Conservation (phyloP, 2,888 invertebrate species). For the Caenorhabditis afra region DNA sequence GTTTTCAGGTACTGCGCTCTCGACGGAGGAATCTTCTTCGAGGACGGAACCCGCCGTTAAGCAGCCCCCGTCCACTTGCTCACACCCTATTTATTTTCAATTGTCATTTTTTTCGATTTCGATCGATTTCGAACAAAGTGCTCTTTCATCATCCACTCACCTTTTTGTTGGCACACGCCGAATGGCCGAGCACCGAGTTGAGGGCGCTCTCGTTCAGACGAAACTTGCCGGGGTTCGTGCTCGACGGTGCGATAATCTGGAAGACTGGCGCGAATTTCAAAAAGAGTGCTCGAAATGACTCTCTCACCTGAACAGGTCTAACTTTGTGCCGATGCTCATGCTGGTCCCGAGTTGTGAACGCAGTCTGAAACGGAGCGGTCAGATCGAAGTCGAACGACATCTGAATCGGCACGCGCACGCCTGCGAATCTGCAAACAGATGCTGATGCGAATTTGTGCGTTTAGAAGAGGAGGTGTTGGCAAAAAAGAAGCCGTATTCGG, state of each 20-base stretch:
- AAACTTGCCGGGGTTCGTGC: slow-evolving; percentile 72
- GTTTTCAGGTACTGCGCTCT: slow-evolving; percentile 66
- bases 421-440: no score
- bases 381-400: slow-evolving; percentile 78
- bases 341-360: slow-evolving; percentile 74
- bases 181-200: slow-evolving; percentile 77
- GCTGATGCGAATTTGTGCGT: no score
- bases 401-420: not conserved
- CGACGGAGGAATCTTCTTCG: slow-evolving; percentile 79
- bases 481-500: not conserved
- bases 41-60: slow-evolving; percentile 79
- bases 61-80: not conserved
- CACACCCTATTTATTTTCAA: slow-evolving; percentile 59
- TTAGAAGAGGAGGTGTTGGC: no score
- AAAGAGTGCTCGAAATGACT: no score
- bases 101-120: slow-evolving; percentile 1
- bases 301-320: slow-evolving; percentile 76
- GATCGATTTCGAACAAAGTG: slow-evolving; percentile 29
- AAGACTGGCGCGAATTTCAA: slow-evolving; percentile 7
- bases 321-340: slow-evolving; percentile 78
- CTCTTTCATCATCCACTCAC: slow-evolving; percentile 62
- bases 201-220: slow-evolving; percentile 77
- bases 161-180: slow-evolving; percentile 77
- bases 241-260: slow-evolving; percentile 72
- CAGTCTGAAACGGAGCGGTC: slow-evolving; percentile 74